Evolutionary conservation across 1,140 invertebrate genomes (phyloP), one percentile per base, ranked within the genome.

Genomic region (Brachystomella parvula): DNA sequence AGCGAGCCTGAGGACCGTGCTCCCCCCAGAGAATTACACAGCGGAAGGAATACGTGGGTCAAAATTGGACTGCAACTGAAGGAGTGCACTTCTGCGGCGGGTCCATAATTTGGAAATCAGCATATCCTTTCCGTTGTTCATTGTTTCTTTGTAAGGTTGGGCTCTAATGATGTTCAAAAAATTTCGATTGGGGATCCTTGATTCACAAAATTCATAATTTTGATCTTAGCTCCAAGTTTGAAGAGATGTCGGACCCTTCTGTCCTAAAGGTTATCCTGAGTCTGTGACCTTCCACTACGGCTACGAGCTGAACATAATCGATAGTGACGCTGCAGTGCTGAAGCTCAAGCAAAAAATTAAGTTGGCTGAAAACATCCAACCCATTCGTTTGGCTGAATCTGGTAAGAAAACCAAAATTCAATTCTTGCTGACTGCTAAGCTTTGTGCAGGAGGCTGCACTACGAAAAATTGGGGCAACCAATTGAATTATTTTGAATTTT

Each of bases 51-150:
- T 6, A 15, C 3, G 56, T 47, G 63, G 47, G 6, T 28, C 12
- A 56, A 3, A 31, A 33, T 30, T 35, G 32, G 6, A 60, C 24
- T 9, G 9, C 26, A 9, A 31, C 6, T 30, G 59, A 58, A 59
- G 59, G 28, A 39, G 6, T 21, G 32, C 58, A 67, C 26, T 67
- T 67, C 57, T 79, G 78, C 56, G 78, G 78, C 2, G 78, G 76
- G 12, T 64, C 75, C 0, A 67, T 79, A 21, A 76, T 79, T n/a
- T 49, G 64, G 66, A 2, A 35, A 73, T 0, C 72, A 73, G 53
- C 74, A 73, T 57, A 74, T 78, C 3, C 66, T 80, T 0, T 73
- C 74, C 21, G 82, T 82, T 12, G 78, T 79, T 32, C 76, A 83
- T 72, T 81, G 81, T 47, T 67, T 67, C 47, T 67, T 57, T 62